These are phyloP conservation scores for Protonemura montana DNA, from an alignment of 2,888 invertebrate species.

Conservation along the genomic window DNA sequence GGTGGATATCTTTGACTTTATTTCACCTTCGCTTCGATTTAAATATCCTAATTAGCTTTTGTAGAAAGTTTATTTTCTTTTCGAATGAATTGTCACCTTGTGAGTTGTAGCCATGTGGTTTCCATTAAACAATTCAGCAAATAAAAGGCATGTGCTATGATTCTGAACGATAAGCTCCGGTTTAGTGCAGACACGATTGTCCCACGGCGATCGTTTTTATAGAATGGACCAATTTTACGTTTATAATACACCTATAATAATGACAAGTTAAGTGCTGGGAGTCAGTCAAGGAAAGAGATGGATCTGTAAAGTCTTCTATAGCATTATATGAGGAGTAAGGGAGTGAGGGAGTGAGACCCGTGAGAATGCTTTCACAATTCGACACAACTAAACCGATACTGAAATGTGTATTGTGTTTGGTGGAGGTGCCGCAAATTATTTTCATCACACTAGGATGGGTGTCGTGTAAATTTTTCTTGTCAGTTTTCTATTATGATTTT, in stretches of 20 bases:
- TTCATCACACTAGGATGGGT: too few species aligned
- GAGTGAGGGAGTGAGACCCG: not conserved
- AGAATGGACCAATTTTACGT: constrained; percentile 2
- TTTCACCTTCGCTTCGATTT: not conserved
- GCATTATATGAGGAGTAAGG: not conserved
- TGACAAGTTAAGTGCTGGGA: constrained; percentile 12
- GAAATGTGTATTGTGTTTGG: not conserved
- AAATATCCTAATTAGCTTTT: not conserved
- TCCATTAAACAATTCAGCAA: constrained; percentile 4
- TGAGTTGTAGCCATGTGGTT: not conserved
- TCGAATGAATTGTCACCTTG: not conserved
- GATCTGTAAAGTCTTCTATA: not conserved
- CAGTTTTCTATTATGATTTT: too few species aligned
- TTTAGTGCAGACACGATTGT: not conserved
- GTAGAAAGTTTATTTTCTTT: not conserved
- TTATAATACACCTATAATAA: constrained; percentile 12
- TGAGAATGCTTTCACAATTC: constrained; percentile 19
- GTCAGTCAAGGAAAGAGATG: constrained; percentile 4
- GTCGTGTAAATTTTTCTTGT: too few species aligned
- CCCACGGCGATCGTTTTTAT: not conserved
- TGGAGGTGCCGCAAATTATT: not conserved
- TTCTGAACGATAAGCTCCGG: not conserved
- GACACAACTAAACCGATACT: not conserved
- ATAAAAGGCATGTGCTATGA: not conserved
- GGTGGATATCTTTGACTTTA: not conserved